A percentile compares a stretch with the other conserved stretches of the same genome.
Conservation (phyloP, 2,888 invertebrate genomes). For the Formica aserva region DNA sequence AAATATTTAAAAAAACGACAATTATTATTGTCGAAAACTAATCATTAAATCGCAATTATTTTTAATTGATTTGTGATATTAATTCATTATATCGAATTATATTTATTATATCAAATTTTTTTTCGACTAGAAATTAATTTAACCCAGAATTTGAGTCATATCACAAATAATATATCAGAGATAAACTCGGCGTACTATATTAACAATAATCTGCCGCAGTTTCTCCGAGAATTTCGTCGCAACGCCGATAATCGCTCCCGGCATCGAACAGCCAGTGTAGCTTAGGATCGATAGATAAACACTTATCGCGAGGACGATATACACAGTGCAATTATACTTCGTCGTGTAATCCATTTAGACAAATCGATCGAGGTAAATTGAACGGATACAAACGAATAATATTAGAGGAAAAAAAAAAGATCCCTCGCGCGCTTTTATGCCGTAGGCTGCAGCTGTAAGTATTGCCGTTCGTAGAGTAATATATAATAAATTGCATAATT, state of each 20-base stretch:
- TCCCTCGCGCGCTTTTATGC: constrained; percentile 59
- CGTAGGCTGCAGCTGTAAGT: constrained; percentile 71
- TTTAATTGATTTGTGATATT: constrained; percentile 12
- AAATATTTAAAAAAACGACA: neutral
- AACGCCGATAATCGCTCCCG: constrained; percentile 4
- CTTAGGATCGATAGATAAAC: constrained; percentile 48
- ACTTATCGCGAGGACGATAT: constrained; percentile 29
- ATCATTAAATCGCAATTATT: neutral
- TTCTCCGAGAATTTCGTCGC: constrained; percentile 9
- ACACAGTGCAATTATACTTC: constrained; percentile 50
- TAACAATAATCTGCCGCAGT: constrained; percentile 21
- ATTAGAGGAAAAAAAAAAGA: constrained; percentile 23
- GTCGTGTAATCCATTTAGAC: constrained; percentile 38
- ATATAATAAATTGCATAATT: constrained; percentile 59
- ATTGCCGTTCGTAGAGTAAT: constrained; percentile 59
- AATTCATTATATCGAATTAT: neutral
- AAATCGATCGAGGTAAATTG: constrained; percentile 11
- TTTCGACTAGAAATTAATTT: neutral
- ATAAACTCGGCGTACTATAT: neutral
- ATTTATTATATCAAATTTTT: too few species aligned
- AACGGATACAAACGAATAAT: constrained; percentile 4
- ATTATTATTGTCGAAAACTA: constrained; percentile 8
- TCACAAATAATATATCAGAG: neutral
- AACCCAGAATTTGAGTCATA: neutral
- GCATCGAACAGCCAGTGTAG: constrained; percentile 22